Base-by-base conservation (phyloP, 2,888 invertebrate species). In the Watsonalla binaria region DNA sequence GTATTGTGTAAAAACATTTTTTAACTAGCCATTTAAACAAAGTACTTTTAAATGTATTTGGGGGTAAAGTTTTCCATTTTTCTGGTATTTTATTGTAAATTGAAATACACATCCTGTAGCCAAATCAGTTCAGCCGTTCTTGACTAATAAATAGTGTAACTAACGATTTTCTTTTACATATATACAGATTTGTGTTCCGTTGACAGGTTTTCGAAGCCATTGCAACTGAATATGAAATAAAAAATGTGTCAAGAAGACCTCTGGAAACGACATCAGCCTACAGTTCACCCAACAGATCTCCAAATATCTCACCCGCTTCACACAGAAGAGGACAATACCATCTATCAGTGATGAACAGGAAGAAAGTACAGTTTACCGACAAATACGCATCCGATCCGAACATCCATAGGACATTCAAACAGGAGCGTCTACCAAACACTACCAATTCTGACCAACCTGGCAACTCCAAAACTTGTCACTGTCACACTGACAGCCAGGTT, bases 131-230 rank as follows among this genome's bases (percentile, higher is more conserved):
- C 24, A 24, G 24, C 24, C 24, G 24, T 24, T 24, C 24, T 24
- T 24, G 24, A 24, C 2, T 2, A 2, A 24, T 24, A 24, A 24
- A 24, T 24, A 24, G 24, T 24, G 24, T 24, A 24, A 24, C 24
- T 24, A 24, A 24, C 24, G 24, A 24, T 4, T 24, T 24, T 24
- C 1, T 24, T 24, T 24, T 2, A 24, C 4, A 24, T 2, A 24
- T 24, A 24, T 24, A 24, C 24, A 24, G 24, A 24, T 24, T 24
- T 24, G 24, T 24, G 24, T 24, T 24, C 24, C 24, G 1, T 53
- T 72, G 70, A 5, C 68, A 90, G 90, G 88, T 90, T 0, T 89
- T 90, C 56, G 90, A 90, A 78, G 88, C 90, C 5, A 90, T 90
- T 59, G 90, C 89, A 48, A 77, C 76, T 6, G 90, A 90, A 65